Conservation (phyloP, 2,888 invertebrate species). For the Urechis unicinctus region DNA sequence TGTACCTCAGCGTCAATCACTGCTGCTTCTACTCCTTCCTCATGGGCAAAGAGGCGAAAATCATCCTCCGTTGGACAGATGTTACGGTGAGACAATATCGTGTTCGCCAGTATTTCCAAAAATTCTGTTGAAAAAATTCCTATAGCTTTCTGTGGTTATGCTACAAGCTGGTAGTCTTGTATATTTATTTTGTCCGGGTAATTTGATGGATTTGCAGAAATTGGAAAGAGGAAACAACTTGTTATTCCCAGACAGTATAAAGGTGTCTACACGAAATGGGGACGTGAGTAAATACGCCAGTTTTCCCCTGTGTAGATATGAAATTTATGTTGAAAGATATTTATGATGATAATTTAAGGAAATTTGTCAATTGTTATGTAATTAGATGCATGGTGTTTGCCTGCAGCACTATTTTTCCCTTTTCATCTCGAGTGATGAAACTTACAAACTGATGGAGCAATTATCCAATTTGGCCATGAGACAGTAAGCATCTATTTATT, state of each 20-base stretch:
- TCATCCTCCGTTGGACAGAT: slow-evolving; percentile 85
- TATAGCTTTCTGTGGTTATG: too few species aligned
- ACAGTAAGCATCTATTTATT: too few species aligned
- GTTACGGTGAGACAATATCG: slow-evolving; percentile 63
- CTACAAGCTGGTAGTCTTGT: too few species aligned
- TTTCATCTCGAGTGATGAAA: slow-evolving; percentile 81
- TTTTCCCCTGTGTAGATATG: background rate
- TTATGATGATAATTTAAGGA: too few species aligned
- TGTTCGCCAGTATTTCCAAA: too few species aligned
- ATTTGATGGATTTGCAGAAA: too few species aligned
- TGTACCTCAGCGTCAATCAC: slow-evolving; percentile 93
- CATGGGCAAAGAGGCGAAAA: slow-evolving; percentile 80
- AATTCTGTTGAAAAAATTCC: too few species aligned
- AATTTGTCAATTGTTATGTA: too few species aligned
- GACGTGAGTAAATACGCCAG: slow-evolving; percentile 46
- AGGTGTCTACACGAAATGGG: slow-evolving; percentile 76
- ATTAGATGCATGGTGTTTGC: slow-evolving; percentile 1
- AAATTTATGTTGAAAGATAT: background rate
- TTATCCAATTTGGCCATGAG: slow-evolving; percentile 95
- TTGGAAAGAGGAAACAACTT: slow-evolving; percentile 50
- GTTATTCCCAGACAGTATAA: slow-evolving; percentile 78
- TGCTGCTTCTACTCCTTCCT: slow-evolving; percentile 94
- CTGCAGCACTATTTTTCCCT: slow-evolving; percentile 66
- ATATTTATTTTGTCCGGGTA: too few species aligned
- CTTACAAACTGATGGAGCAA: slow-evolving; percentile 87